Evolutionary conservation across 1,140 invertebrate species (phyloP), one percentile per base, ranked within the genome.

Genomic region (Pachyrhynchus sulphureomaculatus): DNA sequence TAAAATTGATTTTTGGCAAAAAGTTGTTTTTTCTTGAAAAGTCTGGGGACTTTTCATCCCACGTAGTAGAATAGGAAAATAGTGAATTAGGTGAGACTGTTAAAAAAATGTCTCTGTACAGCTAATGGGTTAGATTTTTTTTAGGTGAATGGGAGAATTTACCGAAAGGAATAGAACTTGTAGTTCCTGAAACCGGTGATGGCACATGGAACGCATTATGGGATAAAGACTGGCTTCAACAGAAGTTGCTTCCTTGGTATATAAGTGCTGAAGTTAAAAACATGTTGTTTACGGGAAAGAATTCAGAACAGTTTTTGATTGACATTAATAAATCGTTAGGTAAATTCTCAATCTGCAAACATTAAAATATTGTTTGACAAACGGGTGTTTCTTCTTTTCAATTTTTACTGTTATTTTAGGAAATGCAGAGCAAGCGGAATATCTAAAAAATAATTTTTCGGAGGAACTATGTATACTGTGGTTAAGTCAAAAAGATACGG

Each of bases 221-320:
- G 79, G 54, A 73, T 6, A 66, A 76, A 21, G 39, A 72, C 20
- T 75, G 72, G 67, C 72, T 73, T 62, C 68, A 76, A 48, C 69
- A 74, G 15, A 79, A 79, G 69, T 51, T 81, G n/a, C 64, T 78
- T 6, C 80, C 81, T 0, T 80, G 77, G 74, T 70, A 77, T 21
- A 76, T 81, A 12, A 65, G 65, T 2, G 66, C 73, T 2, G 68
- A 79, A 20, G 42, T 80, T 0, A 73, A 73, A 5, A 66, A 69
- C 59, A 58, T 69, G 24, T 47, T 77, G 9, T 66, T 62, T 47
- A 42, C 51, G 8, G 65, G 4, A 13, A 13, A 20, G 49, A 58
- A 0, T 6, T 63, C 41, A 37, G 15, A 29, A 21, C 9, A 36
- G 51, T 67, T 78, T 53, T 3, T 58, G 12, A 47, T n/a, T 4